Percentiles rank a stretch among this genome's conserved stretches.
These are phyloP conservation scores for Dusona sp. DNA, from an alignment of 2,888 invertebrate genomes.

Conservation along the genomic window DNA sequence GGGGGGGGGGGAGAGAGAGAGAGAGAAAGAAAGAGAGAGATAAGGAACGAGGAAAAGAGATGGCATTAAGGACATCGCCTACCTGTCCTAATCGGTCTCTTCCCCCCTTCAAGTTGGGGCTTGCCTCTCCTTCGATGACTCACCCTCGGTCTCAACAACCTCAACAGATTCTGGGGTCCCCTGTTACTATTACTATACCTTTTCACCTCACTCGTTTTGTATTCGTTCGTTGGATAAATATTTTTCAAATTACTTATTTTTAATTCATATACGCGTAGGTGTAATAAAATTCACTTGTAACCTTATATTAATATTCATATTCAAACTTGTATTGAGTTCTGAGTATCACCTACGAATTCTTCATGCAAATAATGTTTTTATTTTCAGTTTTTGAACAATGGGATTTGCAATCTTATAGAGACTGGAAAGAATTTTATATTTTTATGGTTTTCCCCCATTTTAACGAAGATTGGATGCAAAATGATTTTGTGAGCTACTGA, in stretches of 20 bases:
- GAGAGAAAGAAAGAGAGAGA: slow-evolving; percentile 1
- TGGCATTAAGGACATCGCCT: slow-evolving; percentile 69
- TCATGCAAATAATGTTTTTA: background rate
- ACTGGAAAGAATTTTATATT: too few relatives aligned
- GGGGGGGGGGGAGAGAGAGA: too few relatives aligned
- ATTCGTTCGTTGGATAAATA: background rate
- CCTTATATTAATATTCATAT: background rate
- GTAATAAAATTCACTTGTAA: background rate
- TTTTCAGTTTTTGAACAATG: too few relatives aligned
- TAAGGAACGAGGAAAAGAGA: slow-evolving; percentile 36
- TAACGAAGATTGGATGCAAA: too few relatives aligned
- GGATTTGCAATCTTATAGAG: too few relatives aligned
- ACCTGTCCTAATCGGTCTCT: slow-evolving; percentile 73
- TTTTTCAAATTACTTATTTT: slow-evolving; percentile 12
- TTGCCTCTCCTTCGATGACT: slow-evolving; percentile 58
- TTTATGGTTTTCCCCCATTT: too few relatives aligned
- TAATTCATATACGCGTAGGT: background rate
- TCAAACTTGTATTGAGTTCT: background rate
- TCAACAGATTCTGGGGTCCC: slow-evolving; percentile 38
- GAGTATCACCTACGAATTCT: background rate
- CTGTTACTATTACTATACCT: slow-evolving; percentile 47
- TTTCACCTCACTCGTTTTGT: slow-evolving; percentile 14
- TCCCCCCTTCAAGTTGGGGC: slow-evolving; percentile 45
- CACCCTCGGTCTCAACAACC: slow-evolving; percentile 56
- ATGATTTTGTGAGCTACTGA: too few relatives aligned